Conservation (phyloP, 2,113 vertebrate genomes). For the Eclectus roratus region DNA sequence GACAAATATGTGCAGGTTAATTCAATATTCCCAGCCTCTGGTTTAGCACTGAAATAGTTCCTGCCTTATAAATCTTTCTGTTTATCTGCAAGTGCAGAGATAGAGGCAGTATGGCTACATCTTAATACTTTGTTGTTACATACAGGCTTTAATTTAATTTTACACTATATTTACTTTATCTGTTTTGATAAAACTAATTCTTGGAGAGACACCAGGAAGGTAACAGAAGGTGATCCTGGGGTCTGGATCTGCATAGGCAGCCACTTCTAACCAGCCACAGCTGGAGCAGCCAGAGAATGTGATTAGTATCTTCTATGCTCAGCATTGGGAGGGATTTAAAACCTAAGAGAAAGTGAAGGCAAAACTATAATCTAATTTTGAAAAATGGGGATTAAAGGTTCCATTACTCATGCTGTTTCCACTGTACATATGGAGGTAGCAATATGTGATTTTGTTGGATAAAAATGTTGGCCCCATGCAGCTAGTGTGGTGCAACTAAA, state of each 20-base stretch:
- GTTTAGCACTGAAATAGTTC: constrained; percentile 52
- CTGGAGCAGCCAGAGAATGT: constrained; percentile 33
- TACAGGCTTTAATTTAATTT: constrained; percentile 59
- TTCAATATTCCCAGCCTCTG: constrained; percentile 46
- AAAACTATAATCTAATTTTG: constrained; percentile 77
- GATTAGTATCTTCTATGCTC: constrained; percentile 25
- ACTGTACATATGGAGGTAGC: constrained; percentile 71
- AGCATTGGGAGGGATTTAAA: constrained; percentile 36
- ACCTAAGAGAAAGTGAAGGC: constrained; percentile 62
- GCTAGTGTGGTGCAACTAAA: constrained; percentile 63
- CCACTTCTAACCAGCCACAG: background rate
- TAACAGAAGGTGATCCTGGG: constrained; percentile 61
- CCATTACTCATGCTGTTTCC: constrained; percentile 74
- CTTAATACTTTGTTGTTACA: constrained; percentile 53
- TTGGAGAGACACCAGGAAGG: constrained; percentile 51
- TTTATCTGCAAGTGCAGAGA: constrained; percentile 55
- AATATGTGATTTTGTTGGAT: constrained; percentile 74
- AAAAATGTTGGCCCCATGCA: constrained; percentile 72
- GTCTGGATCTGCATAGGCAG: constrained; percentile 39
- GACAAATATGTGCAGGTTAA: constrained; percentile 50
- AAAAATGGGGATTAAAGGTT: constrained; percentile 79
- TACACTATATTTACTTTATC: constrained; percentile 53
- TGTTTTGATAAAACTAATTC: constrained; percentile 59
- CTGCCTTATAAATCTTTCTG: constrained; percentile 47
- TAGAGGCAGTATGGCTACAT: constrained; percentile 22